Evolutionary conservation across 1,140 invertebrate genomes (phyloP), one percentile per base, ranked within the genome.

Genomic region (Drosophila malerkotliana): DNA sequence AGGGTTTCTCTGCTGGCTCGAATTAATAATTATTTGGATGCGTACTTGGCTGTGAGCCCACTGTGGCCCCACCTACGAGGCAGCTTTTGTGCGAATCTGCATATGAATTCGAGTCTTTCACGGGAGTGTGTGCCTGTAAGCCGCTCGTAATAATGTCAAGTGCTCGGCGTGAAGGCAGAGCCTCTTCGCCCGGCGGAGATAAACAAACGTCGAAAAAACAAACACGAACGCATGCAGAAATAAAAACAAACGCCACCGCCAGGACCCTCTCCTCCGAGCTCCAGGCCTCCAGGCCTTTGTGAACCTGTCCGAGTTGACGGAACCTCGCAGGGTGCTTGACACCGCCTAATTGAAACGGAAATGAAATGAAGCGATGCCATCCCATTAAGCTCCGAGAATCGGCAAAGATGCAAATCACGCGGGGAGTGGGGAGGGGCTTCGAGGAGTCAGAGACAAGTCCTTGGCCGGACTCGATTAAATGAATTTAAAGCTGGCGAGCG

Each of bases 281-380:
- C 3, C 10, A 41, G 18, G 18, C 18, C 18, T 21, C 21, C 21
- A 21, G 8, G 60, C 59, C 71, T 59, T 45, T 45, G 41, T 72
- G 63, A 72, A 72, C 54, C 68, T 72, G 68, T 71, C 66, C 60
- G 18, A 41, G 63, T 67, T 64, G 63, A 59, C 66, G 49, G 26
- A 15, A 24, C 52, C 79, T 51, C 62, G 32, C 60, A 48, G 79
- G 79, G 61, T 75, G 62, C 48, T 78, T 74, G 77, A 75, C 76
- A 75, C 56, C 59, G 28, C 79, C 59, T 71, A 72, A 83, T 84
- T 83, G 61, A 71, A 75, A 75, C 44, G 51, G 49, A 72, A 61
- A 28, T 24, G 47, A 18, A 15, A 32, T 21, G 14, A 39, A 44
- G 34, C 41, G 44, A 47, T 41, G 59, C 6, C 15, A 30, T 2